These are phyloP conservation scores for Phalangium opilio DNA, from an alignment of 2,888 invertebrate species.

Conservation along the genomic window DNA sequence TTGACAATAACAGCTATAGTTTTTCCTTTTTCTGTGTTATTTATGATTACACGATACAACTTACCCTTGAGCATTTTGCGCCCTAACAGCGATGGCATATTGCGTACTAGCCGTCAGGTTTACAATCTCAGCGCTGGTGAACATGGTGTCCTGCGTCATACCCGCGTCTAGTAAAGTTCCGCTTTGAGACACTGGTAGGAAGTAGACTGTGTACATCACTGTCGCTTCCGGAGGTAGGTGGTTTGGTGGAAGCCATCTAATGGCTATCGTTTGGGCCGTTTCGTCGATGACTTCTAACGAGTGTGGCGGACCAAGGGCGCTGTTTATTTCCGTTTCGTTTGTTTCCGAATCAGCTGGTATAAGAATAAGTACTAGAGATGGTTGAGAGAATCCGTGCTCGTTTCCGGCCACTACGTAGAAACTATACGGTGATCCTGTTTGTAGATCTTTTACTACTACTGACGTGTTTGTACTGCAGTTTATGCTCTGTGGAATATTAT, in stretches of 20 bases:
- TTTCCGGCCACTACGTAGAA: constrained; percentile 65
- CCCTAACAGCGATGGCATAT: constrained; percentile 61
- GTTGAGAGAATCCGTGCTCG: constrained; percentile 59
- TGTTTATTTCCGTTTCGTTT: background rate
- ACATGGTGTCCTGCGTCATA: constrained; percentile 41
- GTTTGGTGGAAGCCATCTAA: constrained; percentile 64
- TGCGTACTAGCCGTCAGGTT: constrained; percentile 62
- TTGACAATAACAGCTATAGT: too few species aligned
- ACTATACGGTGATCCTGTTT: constrained; percentile 53
- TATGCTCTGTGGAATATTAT: too few species aligned
- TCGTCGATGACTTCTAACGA: constrained; percentile 59
- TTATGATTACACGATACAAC: too few species aligned
- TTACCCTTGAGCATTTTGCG: constrained; percentile 36
- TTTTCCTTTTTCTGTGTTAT: too few species aligned
- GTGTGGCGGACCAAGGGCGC: constrained; percentile 51
- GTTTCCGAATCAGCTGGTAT: constrained; percentile 37
- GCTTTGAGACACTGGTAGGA: constrained; percentile 48
- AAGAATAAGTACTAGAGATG: constrained; percentile 61
- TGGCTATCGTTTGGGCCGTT: constrained; percentile 63
- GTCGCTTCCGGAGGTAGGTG: constrained; percentile 20
- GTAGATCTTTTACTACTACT: constrained; percentile 41
- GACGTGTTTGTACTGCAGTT: constrained; percentile 41
- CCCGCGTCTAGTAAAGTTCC: constrained; percentile 31
- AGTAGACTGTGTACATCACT: constrained; percentile 43
- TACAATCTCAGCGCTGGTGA: constrained; percentile 53